phyloP scores from a whole-genome alignment of 2,888 invertebrate species.

The Blera fallax region DNA sequence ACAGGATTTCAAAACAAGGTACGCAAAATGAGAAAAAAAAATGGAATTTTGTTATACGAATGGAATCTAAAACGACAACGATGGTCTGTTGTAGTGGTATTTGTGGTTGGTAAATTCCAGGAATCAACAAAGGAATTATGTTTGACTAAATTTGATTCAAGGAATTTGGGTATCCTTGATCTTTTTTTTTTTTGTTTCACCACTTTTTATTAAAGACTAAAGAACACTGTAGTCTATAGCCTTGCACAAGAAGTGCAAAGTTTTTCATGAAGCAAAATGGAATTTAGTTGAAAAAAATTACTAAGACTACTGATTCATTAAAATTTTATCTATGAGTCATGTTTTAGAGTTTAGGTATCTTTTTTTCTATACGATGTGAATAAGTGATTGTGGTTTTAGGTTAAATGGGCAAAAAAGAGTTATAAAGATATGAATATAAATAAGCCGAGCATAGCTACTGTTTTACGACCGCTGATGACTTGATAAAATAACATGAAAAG shows the following conservation, averaged over 20 bases:
- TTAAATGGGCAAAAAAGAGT: background rate
- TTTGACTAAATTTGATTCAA: conserved; percentile 69
- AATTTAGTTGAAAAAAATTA: conserved; percentile 2
- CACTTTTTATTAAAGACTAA: conserved; percentile 24
- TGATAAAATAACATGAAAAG: conserved; percentile 44
- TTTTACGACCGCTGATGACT: conserved; percentile 38
- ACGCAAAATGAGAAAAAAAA: conserved; percentile 32
- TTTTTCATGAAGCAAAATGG: conserved; percentile 3
- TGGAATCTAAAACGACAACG: conserved; percentile 69
- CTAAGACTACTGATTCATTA: background rate
- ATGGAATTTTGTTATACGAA: conserved; percentile 60
- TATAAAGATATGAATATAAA: conserved; percentile 50
- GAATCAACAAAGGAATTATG: conserved; percentile 72
- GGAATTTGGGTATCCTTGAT: conserved; percentile 70
- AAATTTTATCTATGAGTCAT: conserved; percentile 53
- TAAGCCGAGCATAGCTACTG: conserved; percentile 50
- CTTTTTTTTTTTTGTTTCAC: background rate
- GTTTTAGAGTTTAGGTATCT: conserved; percentile 5
- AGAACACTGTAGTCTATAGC: conserved; percentile 15
- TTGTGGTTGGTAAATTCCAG: conserved; percentile 50
- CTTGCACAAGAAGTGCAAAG: conserved; percentile 51
- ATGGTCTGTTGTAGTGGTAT: conserved; percentile 23
- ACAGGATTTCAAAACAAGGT: conserved; percentile 66
- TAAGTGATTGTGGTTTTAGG: conserved; percentile 22
- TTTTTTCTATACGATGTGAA: conserved; percentile 33